These are phyloP conservation scores for Achroia grisella DNA, from an alignment of 1,140 invertebrate genomes.

Conservation along the genomic window DNA sequence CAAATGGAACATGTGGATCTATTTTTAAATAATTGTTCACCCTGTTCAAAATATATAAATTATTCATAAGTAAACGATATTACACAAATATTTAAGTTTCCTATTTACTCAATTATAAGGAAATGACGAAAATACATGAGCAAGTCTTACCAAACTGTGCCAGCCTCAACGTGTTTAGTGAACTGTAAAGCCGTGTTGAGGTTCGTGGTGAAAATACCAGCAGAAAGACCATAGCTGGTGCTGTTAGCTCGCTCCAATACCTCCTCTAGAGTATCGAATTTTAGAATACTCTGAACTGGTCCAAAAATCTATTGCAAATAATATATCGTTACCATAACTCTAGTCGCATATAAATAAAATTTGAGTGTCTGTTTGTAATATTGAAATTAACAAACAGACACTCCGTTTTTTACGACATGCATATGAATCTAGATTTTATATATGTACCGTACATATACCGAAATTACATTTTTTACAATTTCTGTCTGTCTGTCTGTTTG, in stretches of 20 bases:
- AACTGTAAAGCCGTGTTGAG: conserved; percentile 86
- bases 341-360: no score
- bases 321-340: no score
- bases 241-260: conserved; percentile 91
- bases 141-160: conserved; percentile 89
- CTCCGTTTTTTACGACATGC: no score
- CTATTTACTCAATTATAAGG: no score
- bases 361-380: no score
- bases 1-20: conserved; percentile 78
- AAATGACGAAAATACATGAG: background rate
- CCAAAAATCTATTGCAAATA: conserved; percentile 80
- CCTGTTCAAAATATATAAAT: background rate
- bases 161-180: conserved; percentile 89
- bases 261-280: conserved; percentile 91
- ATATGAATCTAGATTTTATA: no score
- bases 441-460: no score
- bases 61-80: background rate
- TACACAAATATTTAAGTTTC: no score
- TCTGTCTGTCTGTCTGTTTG: no score
- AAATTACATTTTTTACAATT: no score
- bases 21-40: conserved; percentile 8
- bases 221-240: conserved; percentile 91
- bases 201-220: conserved; percentile 89
- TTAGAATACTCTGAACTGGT: conserved; percentile 92
- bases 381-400: no score